phyloP scores from a whole-genome alignment of 2,888 invertebrate genomes.

The Pyrochroa serraticornis region DNA sequence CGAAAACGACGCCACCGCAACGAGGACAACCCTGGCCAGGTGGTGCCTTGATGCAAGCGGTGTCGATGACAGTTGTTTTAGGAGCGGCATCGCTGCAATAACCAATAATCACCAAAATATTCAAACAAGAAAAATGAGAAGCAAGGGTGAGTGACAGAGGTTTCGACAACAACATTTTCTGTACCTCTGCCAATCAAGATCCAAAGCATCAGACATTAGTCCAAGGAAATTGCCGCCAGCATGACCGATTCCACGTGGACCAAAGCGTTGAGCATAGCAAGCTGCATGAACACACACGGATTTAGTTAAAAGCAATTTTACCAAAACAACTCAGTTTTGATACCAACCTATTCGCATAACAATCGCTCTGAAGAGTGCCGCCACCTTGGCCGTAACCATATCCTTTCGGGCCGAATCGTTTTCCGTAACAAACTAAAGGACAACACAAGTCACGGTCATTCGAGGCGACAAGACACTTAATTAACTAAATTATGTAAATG shows the following conservation, averaged over 20 bases:
- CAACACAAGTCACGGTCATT: constrained; percentile 23
- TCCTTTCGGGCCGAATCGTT: constrained; percentile 96
- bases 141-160: constrained; percentile 23
- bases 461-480: constrained; percentile 7
- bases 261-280: constrained; percentile 96
- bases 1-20: constrained; percentile 89
- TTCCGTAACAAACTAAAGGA: constrained; percentile 87
- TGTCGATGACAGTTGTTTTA: constrained; percentile 78
- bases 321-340: constrained; percentile 3
- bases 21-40: constrained; percentile 89
- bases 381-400: constrained; percentile 98
- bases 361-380: constrained; percentile 90
- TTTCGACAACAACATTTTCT: constrained; percentile 13
- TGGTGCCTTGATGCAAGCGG: constrained; percentile 78
- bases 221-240: constrained; percentile 86
- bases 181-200: constrained; percentile 77
- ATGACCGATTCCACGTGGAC: constrained; percentile 92
- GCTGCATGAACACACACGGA: constrained; percentile 62
- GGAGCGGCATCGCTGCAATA: constrained; percentile 73
- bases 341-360: constrained; percentile 79
- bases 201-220: constrained; percentile 84
- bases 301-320: constrained; percentile 9
- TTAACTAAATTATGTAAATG: not conserved
- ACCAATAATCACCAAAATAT: not conserved
- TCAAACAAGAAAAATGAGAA: not conserved